These are phyloP conservation scores for Chrysomela aeneicollis DNA, from an alignment of 2,888 invertebrate genomes.

Conservation along the genomic window DNA sequence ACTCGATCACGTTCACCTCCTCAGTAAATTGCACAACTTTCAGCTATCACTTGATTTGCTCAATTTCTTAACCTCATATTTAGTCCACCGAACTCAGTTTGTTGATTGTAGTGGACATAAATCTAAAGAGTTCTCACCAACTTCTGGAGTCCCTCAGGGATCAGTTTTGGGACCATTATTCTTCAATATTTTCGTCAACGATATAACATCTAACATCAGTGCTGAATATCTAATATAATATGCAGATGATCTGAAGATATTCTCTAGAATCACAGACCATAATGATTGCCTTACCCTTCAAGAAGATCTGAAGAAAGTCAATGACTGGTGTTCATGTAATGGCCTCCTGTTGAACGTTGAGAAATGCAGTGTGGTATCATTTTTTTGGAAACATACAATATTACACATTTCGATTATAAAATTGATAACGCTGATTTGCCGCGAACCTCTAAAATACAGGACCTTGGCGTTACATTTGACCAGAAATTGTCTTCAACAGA, in stretches of 20 bases:
- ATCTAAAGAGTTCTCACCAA: too few species aligned
- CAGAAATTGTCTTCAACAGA: neutral
- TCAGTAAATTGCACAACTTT: too few species aligned
- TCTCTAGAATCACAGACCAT: slow-evolving; percentile 2
- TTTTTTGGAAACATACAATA: neutral
- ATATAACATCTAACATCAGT: too few species aligned
- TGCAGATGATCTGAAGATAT: slow-evolving; percentile 4
- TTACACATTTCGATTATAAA: too few species aligned
- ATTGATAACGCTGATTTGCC: neutral
- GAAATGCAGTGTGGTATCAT: neutral
- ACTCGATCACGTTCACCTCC: too few species aligned
- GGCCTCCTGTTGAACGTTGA: neutral
- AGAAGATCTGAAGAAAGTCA: neutral
- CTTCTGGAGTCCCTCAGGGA: too few species aligned
- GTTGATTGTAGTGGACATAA: too few species aligned
- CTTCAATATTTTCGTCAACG: too few species aligned
- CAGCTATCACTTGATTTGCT: too few species aligned
- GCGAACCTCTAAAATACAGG: neutral
- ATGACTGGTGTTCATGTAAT: neutral
- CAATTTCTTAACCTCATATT: too few species aligned
- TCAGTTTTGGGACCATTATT: too few species aligned
- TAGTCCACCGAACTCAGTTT: too few species aligned
- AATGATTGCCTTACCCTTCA: neutral
- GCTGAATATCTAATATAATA: neutral
- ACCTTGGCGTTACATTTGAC: neutral